Evolutionary conservation across 2,888 invertebrate species (phyloP).

Genomic region (Eugnorisma glareosa): DNA sequence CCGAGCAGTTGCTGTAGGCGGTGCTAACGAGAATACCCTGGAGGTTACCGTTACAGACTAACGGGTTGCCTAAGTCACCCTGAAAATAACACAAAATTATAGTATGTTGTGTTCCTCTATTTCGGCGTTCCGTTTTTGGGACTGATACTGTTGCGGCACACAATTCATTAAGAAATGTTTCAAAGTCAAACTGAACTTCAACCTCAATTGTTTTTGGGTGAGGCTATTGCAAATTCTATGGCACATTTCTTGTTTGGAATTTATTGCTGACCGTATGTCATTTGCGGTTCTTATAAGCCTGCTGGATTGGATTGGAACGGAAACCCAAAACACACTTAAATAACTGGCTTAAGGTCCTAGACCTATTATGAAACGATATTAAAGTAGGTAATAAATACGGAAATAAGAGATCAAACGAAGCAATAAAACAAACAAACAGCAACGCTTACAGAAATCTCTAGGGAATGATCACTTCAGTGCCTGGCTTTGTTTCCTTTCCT

Average conservation of each 20-base stretch:
- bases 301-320: not conserved
- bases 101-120: not conserved
- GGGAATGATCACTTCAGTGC: constrained; percentile 77
- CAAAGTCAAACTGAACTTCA: constrained; percentile 52
- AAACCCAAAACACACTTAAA: not conserved
- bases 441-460: constrained; percentile 77
- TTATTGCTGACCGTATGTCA: not conserved
- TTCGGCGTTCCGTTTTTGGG: not conserved
- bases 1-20: not conserved
- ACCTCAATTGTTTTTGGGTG: constrained; percentile 36
- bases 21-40: constrained; percentile 16
- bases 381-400: constrained; percentile 57
- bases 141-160: too few relatives aligned
- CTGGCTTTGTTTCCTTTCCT: constrained; percentile 78
- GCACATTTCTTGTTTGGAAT: not conserved
- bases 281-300: constrained; percentile 1
- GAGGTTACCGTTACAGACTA: constrained; percentile 21
- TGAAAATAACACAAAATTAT: constrained; percentile 10
- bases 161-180: too few relatives aligned
- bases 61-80: constrained; percentile 41
- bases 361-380: constrained; percentile 39
- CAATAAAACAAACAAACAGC: constrained; percentile 70
- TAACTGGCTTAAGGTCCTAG: constrained; percentile 14
- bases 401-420: constrained; percentile 65
- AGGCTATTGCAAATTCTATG: constrained; percentile 3